Evolutionary conservation across 2,888 invertebrate genomes (phyloP).

Genomic region (Rhagonycha lutea): DNA sequence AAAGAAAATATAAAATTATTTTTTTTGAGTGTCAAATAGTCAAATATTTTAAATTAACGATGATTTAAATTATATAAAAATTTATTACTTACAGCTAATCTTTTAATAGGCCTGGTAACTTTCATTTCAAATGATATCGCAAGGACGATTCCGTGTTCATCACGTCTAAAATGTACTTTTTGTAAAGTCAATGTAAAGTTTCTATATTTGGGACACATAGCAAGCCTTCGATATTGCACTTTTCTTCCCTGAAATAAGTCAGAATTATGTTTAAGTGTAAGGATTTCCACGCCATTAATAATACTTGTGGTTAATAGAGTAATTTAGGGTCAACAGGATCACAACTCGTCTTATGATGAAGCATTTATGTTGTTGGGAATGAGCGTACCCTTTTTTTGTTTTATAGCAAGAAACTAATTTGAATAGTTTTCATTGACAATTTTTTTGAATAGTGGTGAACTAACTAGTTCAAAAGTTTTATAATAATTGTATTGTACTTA

Average conservation of each 20-base stretch:
- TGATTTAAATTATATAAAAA: not conserved
- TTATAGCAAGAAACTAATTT: conserved; percentile 35
- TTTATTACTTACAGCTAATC: conserved; percentile 8
- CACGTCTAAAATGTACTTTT: conserved; percentile 26
- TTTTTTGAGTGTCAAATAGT: not conserved
- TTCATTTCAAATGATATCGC: conserved; percentile 12
- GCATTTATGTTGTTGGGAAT: conserved; percentile 16
- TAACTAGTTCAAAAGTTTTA: conserved; percentile 8
- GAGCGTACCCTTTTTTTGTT: conserved; percentile 5
- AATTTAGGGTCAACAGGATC: conserved; percentile 40
- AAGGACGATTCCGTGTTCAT: conserved; percentile 21
- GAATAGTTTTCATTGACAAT: conserved; percentile 38
- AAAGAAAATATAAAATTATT: not conserved
- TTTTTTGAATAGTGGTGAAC: conserved; percentile 28
- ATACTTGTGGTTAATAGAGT: conserved; percentile 43
- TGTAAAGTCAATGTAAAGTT: conserved; percentile 33
- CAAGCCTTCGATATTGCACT: conserved; percentile 38
- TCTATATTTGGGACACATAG: conserved; percentile 38
- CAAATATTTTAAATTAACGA: not conserved
- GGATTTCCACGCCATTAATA: conserved; percentile 48
- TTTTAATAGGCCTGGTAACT: conserved; percentile 4
- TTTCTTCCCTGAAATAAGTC: conserved; percentile 42
- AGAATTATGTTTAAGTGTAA: conserved; percentile 41
- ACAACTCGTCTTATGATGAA: conserved; percentile 15
- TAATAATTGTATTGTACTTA: not conserved